These are phyloP conservation scores for Agrochola lota DNA, from an alignment of 2,888 invertebrate genomes.

Conservation along the genomic window DNA sequence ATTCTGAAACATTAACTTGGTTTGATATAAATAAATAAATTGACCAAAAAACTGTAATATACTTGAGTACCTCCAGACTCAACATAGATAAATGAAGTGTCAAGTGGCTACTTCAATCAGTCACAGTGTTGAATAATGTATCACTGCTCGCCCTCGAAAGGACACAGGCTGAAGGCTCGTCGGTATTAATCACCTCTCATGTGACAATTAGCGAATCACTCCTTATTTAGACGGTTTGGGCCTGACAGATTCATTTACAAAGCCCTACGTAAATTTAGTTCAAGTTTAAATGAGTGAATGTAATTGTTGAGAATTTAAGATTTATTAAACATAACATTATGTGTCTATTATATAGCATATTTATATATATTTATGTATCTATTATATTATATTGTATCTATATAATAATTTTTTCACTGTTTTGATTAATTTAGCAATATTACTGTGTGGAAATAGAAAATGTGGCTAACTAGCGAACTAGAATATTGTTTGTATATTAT, in stretches of 20 bases:
- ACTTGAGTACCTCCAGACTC: constrained; percentile 3
- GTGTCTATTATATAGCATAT: too few relatives aligned
- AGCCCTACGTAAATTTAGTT: neutral
- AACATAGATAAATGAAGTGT: constrained; percentile 50
- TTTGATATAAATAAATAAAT: constrained; percentile 34
- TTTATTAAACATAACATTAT: neutral
- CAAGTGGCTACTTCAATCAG: constrained; percentile 46
- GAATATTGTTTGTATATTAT: too few relatives aligned
- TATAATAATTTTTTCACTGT: too few relatives aligned
- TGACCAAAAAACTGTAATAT: constrained; percentile 23
- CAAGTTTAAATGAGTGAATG: neutral
- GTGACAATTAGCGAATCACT: constrained; percentile 46
- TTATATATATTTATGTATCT: too few relatives aligned
- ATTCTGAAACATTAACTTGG: constrained; percentile 2
- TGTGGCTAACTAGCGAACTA: too few relatives aligned
- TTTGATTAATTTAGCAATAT: too few relatives aligned
- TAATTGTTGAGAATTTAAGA: neutral
- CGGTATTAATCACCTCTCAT: constrained; percentile 53
- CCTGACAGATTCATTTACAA: constrained; percentile 35
- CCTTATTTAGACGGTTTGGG: constrained; percentile 29
- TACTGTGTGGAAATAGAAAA: too few relatives aligned
- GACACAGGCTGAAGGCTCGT: constrained; percentile 40
- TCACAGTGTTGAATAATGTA: constrained; percentile 52
- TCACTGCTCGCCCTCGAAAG: constrained; percentile 34
- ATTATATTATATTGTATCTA: too few relatives aligned